phyloP scores from a whole-genome alignment of 2,797 vertebrate genomes.

The Intellagama lesueurii region DNA sequence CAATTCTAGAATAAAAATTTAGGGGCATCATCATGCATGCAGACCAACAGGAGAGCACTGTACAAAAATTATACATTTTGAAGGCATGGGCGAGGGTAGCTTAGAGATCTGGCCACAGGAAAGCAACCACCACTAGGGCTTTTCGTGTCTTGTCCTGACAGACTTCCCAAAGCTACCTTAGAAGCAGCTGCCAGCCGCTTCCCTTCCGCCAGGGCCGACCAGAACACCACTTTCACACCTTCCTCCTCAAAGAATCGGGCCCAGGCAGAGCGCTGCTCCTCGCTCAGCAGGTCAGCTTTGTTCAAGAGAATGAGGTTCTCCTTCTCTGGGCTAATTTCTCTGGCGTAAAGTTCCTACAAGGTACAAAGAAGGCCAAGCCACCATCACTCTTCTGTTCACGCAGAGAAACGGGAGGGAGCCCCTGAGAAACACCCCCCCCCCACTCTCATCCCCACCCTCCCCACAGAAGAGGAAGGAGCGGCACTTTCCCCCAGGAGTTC shows the following conservation, averaged over 20 bases:
- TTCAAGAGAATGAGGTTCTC: constrained; percentile 95
- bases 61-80: too few relatives aligned
- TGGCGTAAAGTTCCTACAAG: constrained; percentile 89
- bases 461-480: too few relatives aligned
- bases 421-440: too few relatives aligned
- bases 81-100: too few relatives aligned
- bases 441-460: too few relatives aligned
- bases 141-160: neutral
- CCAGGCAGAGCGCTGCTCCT: constrained; percentile 88
- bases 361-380: neutral
- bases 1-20: too few relatives aligned
- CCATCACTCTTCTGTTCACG: too few relatives aligned
- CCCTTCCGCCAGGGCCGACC: constrained; percentile 92
- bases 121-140: neutral
- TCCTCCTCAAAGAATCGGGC: constrained; percentile 89
- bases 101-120: neutral
- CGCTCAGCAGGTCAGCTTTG: constrained; percentile 92
- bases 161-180: constrained; percentile 77
- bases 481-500: too few relatives aligned
- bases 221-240: constrained; percentile 90
- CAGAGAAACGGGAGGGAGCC: too few relatives aligned
- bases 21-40: too few relatives aligned
- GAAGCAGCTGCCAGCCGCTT: constrained; percentile 78
- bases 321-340: constrained; percentile 87
- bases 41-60: too few relatives aligned